phyloP scores from a whole-genome alignment of 1,140 invertebrate species.

The Drosophila subobscura region DNA sequence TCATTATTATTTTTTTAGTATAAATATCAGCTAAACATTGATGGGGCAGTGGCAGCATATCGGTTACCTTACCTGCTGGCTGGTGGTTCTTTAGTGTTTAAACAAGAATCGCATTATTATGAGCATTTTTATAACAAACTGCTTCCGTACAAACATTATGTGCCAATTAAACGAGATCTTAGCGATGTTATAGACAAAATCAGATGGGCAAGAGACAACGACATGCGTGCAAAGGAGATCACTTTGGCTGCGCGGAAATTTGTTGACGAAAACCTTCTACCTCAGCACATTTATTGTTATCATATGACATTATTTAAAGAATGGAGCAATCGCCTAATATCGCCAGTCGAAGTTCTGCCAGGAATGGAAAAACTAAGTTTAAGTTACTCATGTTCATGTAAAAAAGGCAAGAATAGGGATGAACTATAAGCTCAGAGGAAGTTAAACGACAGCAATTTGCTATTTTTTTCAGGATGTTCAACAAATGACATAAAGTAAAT shows the following conservation, averaged over 20 bases:
- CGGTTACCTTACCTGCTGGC: conserved; percentile 95
- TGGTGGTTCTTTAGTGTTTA: conserved; percentile 94
- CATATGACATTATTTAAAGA: conserved; percentile 91
- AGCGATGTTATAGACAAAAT: conserved; percentile 91
- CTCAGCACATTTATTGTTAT: conserved; percentile 95
- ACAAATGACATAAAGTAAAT: neutral
- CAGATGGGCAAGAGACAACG: conserved; percentile 91
- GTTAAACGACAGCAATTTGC: neutral
- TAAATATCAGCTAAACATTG: conserved; percentile 97
- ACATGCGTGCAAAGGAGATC: conserved; percentile 89
- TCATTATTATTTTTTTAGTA: conserved; percentile 87
- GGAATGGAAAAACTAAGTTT: conserved; percentile 90
- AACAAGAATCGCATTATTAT: conserved; percentile 96
- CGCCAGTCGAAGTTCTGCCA: conserved; percentile 86
- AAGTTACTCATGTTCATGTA: conserved; percentile 85
- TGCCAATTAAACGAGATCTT: conserved; percentile 92
- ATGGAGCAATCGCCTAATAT: conserved; percentile 89
- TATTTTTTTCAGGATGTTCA: too few relatives aligned
- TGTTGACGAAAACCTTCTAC: conserved; percentile 91
- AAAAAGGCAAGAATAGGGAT: conserved; percentile 52
- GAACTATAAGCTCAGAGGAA: conserved; percentile 47
- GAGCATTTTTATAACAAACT: conserved; percentile 96
- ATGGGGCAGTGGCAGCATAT: conserved; percentile 98
- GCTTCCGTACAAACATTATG: conserved; percentile 91
- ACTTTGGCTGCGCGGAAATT: conserved; percentile 89